Conservation (phyloP, 1,140 invertebrate genomes). For the Parapsyche elsis region DNA sequence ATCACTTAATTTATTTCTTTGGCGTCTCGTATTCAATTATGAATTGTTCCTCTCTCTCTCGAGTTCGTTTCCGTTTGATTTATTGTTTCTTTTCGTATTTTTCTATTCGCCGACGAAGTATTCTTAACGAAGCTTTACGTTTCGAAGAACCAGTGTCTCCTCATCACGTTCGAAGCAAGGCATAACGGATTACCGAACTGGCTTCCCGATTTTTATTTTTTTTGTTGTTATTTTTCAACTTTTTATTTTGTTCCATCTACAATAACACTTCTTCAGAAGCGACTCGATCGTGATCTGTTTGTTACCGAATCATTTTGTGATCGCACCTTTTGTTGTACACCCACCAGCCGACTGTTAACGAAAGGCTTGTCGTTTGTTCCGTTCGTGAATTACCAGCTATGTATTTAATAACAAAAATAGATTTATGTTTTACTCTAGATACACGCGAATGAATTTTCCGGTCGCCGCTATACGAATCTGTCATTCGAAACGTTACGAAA, state of each 20-base stretch:
- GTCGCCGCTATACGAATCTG: not conserved
- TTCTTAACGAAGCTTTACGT: not conserved
- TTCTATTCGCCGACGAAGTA: not conserved
- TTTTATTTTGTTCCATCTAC: conserved; percentile 5
- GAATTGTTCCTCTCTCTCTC: not conserved
- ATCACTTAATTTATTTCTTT: not conserved
- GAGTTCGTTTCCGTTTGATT: not conserved
- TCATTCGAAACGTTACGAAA: conserved; percentile 17
- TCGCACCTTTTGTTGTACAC: conserved; percentile 26
- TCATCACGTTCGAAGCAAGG: not conserved
- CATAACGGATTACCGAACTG: conserved; percentile 35
- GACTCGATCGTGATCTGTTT: conserved; percentile 29
- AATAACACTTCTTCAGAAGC: conserved; percentile 14
- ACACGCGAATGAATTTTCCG: conserved; percentile 22
- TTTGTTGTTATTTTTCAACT: not conserved
- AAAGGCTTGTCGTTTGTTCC: conserved; percentile 3
- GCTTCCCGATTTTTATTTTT: not conserved
- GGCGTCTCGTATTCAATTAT: conserved; percentile 1
- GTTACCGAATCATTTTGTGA: conserved; percentile 5
- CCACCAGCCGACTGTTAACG: conserved; percentile 17
- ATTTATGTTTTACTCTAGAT: not conserved
- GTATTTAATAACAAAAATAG: conserved; percentile 11
- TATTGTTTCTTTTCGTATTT: not conserved
- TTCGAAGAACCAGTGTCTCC: not conserved
- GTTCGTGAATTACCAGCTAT: conserved; percentile 4